Percentiles rank a stretch among this genome's conserved stretches.
These are phyloP conservation scores for Coenobita brevimanus DNA, from an alignment of 1,140 invertebrate genomes.

Conservation along the genomic window DNA sequence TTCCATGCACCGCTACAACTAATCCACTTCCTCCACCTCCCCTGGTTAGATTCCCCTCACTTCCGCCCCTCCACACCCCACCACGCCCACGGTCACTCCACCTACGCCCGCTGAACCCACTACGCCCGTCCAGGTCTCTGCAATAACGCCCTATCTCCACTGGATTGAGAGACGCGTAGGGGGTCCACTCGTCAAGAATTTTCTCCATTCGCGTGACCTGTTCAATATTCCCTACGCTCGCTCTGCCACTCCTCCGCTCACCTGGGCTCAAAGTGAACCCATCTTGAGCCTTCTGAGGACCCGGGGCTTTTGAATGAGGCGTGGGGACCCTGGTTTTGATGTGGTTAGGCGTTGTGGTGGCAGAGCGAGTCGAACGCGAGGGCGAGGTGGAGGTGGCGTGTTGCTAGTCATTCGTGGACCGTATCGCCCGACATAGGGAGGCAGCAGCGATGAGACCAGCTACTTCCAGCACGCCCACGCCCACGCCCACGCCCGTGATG, in stretches of 20 bases:
- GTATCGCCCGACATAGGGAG: constrained; percentile 56
- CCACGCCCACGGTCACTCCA: not conserved
- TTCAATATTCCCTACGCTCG: constrained; percentile 51
- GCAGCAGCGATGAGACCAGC: constrained; percentile 62
- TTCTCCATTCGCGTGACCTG: constrained; percentile 57
- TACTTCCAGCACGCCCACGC: constrained; percentile 61
- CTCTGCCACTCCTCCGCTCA: not conserved
- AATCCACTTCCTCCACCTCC: not conserved
- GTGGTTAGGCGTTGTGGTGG: not conserved
- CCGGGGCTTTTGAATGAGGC: not conserved
- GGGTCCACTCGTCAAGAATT: constrained; percentile 65
- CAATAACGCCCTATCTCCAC: not conserved
- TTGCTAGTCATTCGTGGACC: constrained; percentile 40
- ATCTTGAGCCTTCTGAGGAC: not conserved
- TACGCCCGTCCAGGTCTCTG: not conserved
- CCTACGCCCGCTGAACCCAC: constrained; percentile 31
- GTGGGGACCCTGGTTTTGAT: not conserved
- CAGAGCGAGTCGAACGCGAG: not conserved
- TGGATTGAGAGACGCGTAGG: constrained; percentile 54
- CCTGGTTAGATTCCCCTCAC: not conserved
- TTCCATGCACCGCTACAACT: not conserved
- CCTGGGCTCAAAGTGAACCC: constrained; percentile 38
- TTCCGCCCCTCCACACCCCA: not conserved
- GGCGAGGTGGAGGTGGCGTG: constrained; percentile 53
- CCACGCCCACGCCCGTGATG: constrained; percentile 60